These are phyloP conservation scores for Xenopus borealis DNA, from an alignment of 2,113 vertebrate species.

Conservation along the genomic window DNA sequence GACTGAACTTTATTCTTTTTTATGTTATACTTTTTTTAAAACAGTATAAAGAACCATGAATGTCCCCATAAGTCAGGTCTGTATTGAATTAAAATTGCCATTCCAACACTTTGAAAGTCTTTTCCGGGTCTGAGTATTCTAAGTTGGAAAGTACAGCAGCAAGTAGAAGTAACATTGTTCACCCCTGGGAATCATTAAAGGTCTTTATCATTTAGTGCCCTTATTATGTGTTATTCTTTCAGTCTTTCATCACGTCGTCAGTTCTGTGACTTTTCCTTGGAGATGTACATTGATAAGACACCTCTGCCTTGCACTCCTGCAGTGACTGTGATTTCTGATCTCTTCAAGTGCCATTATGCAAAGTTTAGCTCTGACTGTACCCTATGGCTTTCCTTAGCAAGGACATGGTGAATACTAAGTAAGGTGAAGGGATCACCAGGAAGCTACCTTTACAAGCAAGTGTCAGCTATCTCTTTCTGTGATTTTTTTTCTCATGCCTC, in stretches of 20 bases:
- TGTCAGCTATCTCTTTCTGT: too few species aligned
- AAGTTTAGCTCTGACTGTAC: background rate
- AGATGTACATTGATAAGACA: background rate
- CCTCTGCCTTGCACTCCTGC: background rate
- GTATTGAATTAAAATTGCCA: too few species aligned
- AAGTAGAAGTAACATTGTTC: background rate
- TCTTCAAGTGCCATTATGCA: background rate
- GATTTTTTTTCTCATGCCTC: too few species aligned
- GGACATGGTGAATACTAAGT: background rate
- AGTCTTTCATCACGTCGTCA: background rate
- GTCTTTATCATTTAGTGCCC: background rate
- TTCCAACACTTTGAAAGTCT: too few species aligned
- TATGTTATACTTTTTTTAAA: too few species aligned
- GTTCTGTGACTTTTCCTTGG: background rate
- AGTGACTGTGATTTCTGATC: background rate
- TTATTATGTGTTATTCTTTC: background rate
- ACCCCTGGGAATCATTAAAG: background rate
- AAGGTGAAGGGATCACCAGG: background rate
- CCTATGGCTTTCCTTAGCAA: background rate
- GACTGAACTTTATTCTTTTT: too few species aligned
- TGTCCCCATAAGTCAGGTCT: too few species aligned
- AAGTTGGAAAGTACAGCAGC: too few species aligned
- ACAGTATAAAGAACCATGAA: too few species aligned
- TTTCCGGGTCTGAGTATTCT: too few species aligned
- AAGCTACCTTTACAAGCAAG: background rate